These are phyloP conservation scores for Protophormia terraenovae DNA, from an alignment of 2,888 invertebrate species.

Conservation along the genomic window DNA sequence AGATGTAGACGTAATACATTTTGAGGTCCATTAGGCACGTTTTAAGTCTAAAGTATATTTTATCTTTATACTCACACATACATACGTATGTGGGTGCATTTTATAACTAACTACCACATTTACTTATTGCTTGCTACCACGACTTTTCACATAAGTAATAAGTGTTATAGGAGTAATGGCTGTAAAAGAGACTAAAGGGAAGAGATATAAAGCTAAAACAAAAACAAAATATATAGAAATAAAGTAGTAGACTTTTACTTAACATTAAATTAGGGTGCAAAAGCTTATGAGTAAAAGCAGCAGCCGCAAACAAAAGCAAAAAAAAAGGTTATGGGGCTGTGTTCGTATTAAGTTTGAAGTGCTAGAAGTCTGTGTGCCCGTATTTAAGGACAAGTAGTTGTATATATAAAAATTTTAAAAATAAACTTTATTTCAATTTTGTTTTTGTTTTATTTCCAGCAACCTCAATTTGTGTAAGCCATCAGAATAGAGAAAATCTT, in stretches of 20 bases:
- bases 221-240: background rate
- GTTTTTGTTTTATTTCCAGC: background rate
- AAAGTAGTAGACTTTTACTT: slow-evolving; percentile 21
- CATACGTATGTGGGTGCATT: background rate
- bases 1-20: slow-evolving; percentile 34
- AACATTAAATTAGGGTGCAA: slow-evolving; percentile 42
- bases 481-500: background rate
- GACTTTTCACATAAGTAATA: background rate
- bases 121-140: background rate
- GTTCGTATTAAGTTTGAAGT: slow-evolving; percentile 28
- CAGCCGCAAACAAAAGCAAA: background rate
- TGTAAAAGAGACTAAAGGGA: no score
- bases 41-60: slow-evolving; percentile 28
- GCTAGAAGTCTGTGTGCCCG: slow-evolving; percentile 15
- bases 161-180: background rate
- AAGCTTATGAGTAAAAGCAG: background rate
- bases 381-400: slow-evolving; percentile 1
- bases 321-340: slow-evolving; percentile 7
- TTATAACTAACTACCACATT: no score
- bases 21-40: slow-evolving; percentile 62
- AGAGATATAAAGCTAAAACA: background rate
- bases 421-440: background rate
- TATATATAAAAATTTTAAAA: background rate
- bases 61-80: background rate
- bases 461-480: slow-evolving; percentile 16